Evolutionary conservation across 2,797 vertebrate species (phyloP).

Genomic region (Onychomys arenicola): DNA sequence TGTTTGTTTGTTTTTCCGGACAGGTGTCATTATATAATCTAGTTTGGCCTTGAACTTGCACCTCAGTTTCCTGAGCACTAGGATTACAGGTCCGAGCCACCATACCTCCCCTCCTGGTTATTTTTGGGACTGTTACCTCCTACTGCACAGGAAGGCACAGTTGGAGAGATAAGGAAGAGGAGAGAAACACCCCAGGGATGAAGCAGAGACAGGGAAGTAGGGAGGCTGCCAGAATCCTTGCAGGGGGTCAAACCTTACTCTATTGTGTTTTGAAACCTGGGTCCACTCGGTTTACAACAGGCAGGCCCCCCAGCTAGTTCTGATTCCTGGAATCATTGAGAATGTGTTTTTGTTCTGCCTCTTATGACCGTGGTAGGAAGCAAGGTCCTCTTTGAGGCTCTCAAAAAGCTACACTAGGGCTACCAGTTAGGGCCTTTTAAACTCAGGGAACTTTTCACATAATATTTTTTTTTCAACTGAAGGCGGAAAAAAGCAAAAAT

Average conservation of each 20-base stretch:
- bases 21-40: neutral
- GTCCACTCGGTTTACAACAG: neutral
- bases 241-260: neutral
- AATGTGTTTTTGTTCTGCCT: neutral
- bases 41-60: neutral
- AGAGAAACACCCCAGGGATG: neutral
- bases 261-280: neutral
- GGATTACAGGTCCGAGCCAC: neutral
- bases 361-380: neutral
- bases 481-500: neutral
- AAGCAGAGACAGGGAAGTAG: neutral
- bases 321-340: neutral
- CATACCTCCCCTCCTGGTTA: neutral
- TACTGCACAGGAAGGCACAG: neutral
- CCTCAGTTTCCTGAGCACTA: neutral
- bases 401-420: neutral
- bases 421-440: neutral
- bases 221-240: neutral
- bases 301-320: neutral
- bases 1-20: neutral
- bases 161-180: neutral
- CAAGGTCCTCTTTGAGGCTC: neutral
- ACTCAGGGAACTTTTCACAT: neutral
- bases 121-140: conserved; percentile 23
- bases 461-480: neutral